These are phyloP conservation scores for Scaptomyza cyrtandrae DNA, from an alignment of 2,888 invertebrate genomes.

Conservation along the genomic window DNA sequence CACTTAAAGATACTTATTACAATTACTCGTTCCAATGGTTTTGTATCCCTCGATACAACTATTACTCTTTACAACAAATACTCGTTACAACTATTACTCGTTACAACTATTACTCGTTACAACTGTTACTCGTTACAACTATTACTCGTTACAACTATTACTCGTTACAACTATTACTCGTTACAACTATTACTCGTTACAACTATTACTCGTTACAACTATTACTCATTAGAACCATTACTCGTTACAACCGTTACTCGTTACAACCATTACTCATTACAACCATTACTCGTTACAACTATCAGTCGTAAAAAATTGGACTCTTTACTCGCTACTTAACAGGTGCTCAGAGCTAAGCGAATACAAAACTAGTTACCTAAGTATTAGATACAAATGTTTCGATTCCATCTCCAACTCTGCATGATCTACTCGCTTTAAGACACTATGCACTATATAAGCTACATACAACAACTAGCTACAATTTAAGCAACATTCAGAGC, in stretches of 20 bases:
- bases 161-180: not conserved
- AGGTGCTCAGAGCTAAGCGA: too few relatives aligned
- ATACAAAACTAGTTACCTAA: too few relatives aligned
- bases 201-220: not conserved
- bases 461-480: not conserved
- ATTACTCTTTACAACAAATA: not conserved
- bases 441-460: not conserved
- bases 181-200: not conserved
- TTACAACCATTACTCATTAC: not conserved
- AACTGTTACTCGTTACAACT: not conserved
- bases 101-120: not conserved
- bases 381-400: too few relatives aligned
- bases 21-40: too few relatives aligned
- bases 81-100: not conserved
- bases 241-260: not conserved
- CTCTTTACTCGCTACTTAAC: not conserved
- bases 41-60: too few relatives aligned
- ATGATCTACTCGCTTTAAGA: not conserved
- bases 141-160: not conserved
- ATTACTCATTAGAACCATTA: not conserved
- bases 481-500: conserved; percentile 30
- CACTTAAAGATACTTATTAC: too few relatives aligned
- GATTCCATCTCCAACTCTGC: not conserved
- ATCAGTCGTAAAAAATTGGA: not conserved
- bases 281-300: not conserved